Conservation (phyloP, 64 coral and sea anemone species). For the Trachythela sp. region DNA sequence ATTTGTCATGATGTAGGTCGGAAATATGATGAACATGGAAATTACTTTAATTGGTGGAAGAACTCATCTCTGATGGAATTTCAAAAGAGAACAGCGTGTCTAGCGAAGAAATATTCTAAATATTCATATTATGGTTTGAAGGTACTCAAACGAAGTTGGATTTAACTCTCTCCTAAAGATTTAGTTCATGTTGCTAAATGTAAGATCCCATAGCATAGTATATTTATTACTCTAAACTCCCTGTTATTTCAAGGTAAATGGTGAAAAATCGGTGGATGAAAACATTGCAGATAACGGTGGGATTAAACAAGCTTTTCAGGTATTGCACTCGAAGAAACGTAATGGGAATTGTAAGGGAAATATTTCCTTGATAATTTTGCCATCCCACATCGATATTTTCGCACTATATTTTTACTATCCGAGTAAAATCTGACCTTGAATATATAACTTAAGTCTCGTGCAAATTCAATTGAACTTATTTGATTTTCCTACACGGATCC, state of each 20-base stretch:
- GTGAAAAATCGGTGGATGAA: neutral
- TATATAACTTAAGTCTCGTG: no score
- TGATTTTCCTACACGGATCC: no score
- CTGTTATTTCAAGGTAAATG: neutral
- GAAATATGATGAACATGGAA: neutral
- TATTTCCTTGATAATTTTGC: no score
- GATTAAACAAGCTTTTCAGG: slow-evolving; percentile 1
- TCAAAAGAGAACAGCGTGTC: neutral
- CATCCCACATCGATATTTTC: neutral
- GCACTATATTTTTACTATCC: no score
- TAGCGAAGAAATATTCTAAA: neutral
- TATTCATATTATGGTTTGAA: neutral
- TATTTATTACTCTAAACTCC: no score
- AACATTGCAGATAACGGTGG: slow-evolving; percentile 7
- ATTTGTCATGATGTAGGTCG: neutral
- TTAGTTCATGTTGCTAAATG: no score
- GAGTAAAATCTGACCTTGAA: no score
- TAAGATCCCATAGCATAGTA: no score
- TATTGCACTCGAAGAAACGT: neutral
- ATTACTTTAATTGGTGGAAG: neutral
- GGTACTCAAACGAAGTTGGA: neutral
- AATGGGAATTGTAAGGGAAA: no score
- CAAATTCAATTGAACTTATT: no score
- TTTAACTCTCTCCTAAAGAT: no score
- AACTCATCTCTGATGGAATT: neutral